Conservation (phyloP, 2,888 invertebrate species). For the Rhamphomyia laevipes region DNA sequence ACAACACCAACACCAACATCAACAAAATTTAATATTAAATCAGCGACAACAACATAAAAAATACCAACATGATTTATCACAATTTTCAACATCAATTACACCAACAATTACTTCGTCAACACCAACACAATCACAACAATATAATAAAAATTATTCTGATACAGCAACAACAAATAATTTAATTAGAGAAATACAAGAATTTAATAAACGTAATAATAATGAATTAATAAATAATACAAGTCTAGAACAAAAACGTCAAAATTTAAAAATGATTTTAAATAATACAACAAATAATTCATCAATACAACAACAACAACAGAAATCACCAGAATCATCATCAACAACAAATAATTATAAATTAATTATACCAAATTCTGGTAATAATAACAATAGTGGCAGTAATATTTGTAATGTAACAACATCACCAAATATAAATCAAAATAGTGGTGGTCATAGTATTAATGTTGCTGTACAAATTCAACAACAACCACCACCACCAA, state of each 20-base stretch:
- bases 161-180: conserved; percentile 17
- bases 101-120: conserved; percentile 9
- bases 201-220: too few species aligned
- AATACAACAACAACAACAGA: neutral
- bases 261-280: conserved; percentile 27
- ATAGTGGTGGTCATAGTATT: neutral
- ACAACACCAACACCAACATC: neutral
- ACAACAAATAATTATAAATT: conserved; percentile 1
- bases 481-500: neutral
- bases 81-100: conserved; percentile 18
- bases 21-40: conserved; percentile 24
- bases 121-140: neutral
- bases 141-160: conserved; percentile 9
- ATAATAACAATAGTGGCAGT: neutral
- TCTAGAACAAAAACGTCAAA: conserved; percentile 25
- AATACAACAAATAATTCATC: conserved; percentile 8
- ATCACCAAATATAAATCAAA: neutral
- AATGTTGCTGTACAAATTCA: neutral
- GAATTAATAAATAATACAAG: conserved; percentile 1
- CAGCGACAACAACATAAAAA: conserved; percentile 6
- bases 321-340: neutral
- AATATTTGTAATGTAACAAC: too few species aligned
- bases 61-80: conserved; percentile 20
- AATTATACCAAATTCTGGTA: neutral
- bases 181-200: neutral